phyloP scores from a whole-genome alignment of 2,888 invertebrate species.

The Phorcus lineatus region DNA sequence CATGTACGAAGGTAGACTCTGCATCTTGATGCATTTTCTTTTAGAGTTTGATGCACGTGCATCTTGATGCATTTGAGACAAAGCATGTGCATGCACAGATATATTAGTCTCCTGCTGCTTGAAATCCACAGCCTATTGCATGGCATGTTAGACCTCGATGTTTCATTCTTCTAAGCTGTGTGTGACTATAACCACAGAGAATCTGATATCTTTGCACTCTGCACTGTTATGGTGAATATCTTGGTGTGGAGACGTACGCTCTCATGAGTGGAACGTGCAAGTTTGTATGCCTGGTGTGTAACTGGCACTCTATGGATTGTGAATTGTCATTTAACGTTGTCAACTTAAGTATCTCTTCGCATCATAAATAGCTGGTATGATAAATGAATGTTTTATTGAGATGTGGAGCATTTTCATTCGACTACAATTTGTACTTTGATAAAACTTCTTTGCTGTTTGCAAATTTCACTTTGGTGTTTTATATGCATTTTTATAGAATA shows the following conservation, averaged over 20 bases:
- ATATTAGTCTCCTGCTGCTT: too few species aligned
- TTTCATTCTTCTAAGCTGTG: too few species aligned
- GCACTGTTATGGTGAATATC: too few species aligned
- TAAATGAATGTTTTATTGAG: slow-evolving; percentile 4
- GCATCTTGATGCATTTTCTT: background rate
- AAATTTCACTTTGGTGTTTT: too few species aligned
- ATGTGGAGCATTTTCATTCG: slow-evolving; percentile 14
- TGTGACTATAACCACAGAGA: too few species aligned
- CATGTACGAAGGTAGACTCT: background rate
- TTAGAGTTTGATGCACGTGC: slow-evolving; percentile 8
- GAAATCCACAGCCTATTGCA: too few species aligned
- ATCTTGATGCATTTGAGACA: slow-evolving; percentile 10
- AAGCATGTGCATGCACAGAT: slow-evolving; percentile 2
- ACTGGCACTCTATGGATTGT: background rate
- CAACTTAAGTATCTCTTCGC: slow-evolving; percentile 16
- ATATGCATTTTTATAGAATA: too few species aligned
- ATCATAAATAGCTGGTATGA: slow-evolving; percentile 22
- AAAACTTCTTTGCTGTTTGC: background rate
- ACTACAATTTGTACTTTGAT: background rate
- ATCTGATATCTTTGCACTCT: too few species aligned
- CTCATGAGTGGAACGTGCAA: background rate
- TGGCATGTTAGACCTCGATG: too few species aligned
- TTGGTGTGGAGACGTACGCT: too few species aligned
- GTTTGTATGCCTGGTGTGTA: background rate
- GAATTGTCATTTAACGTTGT: slow-evolving; percentile 22